phyloP scores from a whole-genome alignment of 2,113 vertebrate species.

The Ammodramus savannarum region DNA sequence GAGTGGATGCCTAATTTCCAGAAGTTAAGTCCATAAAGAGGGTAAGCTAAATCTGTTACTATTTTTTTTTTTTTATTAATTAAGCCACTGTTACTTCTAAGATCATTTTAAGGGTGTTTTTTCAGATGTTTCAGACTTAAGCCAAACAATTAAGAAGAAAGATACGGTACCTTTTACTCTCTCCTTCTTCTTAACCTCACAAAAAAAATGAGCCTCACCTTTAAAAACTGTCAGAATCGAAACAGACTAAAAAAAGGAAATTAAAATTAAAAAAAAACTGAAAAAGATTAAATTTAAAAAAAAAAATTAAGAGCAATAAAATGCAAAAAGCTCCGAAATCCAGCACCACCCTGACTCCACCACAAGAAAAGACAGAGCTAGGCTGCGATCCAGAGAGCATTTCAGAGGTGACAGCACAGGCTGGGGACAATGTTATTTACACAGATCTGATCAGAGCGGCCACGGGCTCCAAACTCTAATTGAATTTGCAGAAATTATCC shows the following conservation, averaged over 20 bases:
- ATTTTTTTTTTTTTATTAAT: slow-evolving; percentile 31
- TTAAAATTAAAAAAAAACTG: not conserved
- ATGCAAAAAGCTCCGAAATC: not conserved
- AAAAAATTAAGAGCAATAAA: not conserved
- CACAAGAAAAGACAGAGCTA: slow-evolving; percentile 15
- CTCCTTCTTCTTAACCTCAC: slow-evolving; percentile 58
- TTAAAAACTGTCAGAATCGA: slow-evolving; percentile 33
- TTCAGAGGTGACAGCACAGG: slow-evolving; percentile 27
- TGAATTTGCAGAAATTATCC: slow-evolving; percentile 13
- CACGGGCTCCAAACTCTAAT: not conserved
- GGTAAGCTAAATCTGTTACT: slow-evolving; percentile 25
- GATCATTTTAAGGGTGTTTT: slow-evolving; percentile 18
- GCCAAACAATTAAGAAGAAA: slow-evolving; percentile 60
- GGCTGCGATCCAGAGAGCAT: slow-evolving; percentile 23
- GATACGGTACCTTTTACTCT: slow-evolving; percentile 59
- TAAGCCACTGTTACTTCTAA: slow-evolving; percentile 29
- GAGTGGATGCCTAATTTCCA: slow-evolving; percentile 39
- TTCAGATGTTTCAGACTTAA: slow-evolving; percentile 32
- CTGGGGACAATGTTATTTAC: slow-evolving; percentile 31
- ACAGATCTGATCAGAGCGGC: not conserved
- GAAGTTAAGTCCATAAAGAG: slow-evolving; percentile 44
- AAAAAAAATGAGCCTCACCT: slow-evolving; percentile 39
- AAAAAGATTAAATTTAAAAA: not conserved
- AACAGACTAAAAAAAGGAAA: not conserved
- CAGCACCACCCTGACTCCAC: slow-evolving; percentile 29